phyloP scores from a whole-genome alignment of 2,797 vertebrate species.

The Phataginus tricuspis region DNA sequence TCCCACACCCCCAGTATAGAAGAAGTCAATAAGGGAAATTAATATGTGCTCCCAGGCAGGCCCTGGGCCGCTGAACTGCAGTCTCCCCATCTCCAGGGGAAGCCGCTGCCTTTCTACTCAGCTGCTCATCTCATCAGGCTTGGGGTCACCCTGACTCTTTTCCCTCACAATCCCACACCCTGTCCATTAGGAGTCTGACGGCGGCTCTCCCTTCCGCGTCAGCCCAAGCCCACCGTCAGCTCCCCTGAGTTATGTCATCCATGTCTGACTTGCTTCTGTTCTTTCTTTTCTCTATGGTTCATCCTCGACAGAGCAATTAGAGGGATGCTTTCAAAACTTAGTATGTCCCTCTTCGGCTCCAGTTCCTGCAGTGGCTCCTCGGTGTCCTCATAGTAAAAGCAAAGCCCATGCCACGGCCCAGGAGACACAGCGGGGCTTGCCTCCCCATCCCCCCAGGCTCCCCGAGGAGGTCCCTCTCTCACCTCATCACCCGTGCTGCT shows the following conservation, averaged over 20 bases:
- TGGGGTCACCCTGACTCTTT: not conserved
- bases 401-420: fast-evolving
- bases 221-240: not conserved
- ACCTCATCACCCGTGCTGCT: fast-evolving
- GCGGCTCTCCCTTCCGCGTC: fast-evolving
- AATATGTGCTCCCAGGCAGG: too few relatives aligned
- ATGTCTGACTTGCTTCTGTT: not conserved
- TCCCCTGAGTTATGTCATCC: not conserved
- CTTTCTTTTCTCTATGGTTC: not conserved
- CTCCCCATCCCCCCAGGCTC: fast-evolving
- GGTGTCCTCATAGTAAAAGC: not conserved
- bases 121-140: not conserved
- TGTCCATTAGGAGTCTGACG: not conserved
- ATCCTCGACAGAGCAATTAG: not conserved
- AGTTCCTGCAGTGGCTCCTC: not conserved
- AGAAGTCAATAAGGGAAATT: not conserved
- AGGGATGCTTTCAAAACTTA: not conserved
- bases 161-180: not conserved
- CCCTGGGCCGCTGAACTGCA: not conserved
- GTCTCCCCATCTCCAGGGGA: not conserved
- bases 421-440: fast-evolving
- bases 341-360: not conserved
- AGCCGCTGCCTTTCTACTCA: too few relatives aligned
- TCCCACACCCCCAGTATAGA: not conserved
- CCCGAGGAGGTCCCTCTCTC: not conserved